These are phyloP conservation scores for Aleiodes alternator DNA, from an alignment of 2,888 invertebrate genomes.

Conservation along the genomic window DNA sequence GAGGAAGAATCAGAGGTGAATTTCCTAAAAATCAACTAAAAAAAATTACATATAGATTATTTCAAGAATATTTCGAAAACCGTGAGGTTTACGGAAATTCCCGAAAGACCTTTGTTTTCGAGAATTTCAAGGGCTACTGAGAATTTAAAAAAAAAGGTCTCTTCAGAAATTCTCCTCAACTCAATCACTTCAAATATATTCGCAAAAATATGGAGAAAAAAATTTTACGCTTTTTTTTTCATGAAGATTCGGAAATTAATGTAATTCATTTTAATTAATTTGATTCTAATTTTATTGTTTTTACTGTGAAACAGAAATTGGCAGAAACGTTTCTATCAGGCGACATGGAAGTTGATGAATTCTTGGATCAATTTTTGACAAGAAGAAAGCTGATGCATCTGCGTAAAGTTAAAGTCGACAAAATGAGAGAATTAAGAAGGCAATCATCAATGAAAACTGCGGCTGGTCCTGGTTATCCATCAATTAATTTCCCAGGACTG, in stretches of 20 bases:
- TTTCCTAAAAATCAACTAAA: neutral
- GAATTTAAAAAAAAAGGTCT: conserved; percentile 17
- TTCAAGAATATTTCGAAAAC: neutral
- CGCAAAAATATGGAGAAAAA: neutral
- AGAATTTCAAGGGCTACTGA: neutral
- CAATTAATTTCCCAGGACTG: conserved; percentile 76
- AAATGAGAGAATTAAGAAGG: conserved; percentile 86
- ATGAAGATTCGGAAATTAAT: neutral
- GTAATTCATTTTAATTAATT: neutral
- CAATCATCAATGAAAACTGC: conserved; percentile 69
- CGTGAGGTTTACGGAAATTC: too few relatives aligned
- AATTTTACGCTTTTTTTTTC: neutral
- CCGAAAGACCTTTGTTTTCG: too few relatives aligned
- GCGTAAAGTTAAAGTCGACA: conserved; percentile 94
- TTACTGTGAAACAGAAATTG: conserved; percentile 76
- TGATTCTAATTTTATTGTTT: neutral
- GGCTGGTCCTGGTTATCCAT: conserved; percentile 65
- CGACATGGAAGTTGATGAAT: conserved; percentile 85
- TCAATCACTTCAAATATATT: neutral
- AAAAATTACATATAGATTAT: conserved; percentile 1
- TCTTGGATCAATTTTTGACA: conserved; percentile 88
- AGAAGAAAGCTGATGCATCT: conserved; percentile 87
- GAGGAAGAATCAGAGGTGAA: conserved; percentile 93
- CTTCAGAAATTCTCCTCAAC: neutral
- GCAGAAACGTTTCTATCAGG: conserved; percentile 88